Evolutionary conservation across 2,113 vertebrate genomes (phyloP), one percentile per base, ranked within the genome.

Genomic region (Pluvianellus socialis): DNA sequence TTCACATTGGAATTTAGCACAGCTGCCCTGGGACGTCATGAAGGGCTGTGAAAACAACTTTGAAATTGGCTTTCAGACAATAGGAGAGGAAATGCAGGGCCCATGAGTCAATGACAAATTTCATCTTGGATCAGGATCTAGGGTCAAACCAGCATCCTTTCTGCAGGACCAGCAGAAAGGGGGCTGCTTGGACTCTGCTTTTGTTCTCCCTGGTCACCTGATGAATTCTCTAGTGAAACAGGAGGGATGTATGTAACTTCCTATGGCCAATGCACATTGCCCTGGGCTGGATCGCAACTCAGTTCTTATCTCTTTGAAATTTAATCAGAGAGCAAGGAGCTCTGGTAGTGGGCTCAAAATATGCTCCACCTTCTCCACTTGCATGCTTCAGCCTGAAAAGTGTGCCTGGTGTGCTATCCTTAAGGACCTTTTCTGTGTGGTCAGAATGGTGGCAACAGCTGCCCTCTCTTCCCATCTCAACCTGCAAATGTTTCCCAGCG

Each of bases 41-140:
- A 87, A 95, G 66, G 71, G 67, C 87, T 97, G 70, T 0, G 0
- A 92, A 95, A 96, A 91, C 89, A 95, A 68, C 89, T 95, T 95
- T 88, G 89, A 92, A 96, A 94, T 70, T 91, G 92, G 80, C 91
- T 88, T 83, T 92, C 70, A 89, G 70, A 96, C 91, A 96, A 95
- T 92, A 90, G 81, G 42, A 95, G 38, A 92, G 96, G 95, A 96
- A 97, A 92, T 85, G 45, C 86, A 91, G 77, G 80, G 55, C 81
- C 77, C 70, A 38, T 82, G 92, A 94, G 86, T 91, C 94, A 95
- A 91, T 76, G 74, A 85, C 49, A 94, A 38, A 87, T 82, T 97
- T 94, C 66, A 35, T 89, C 72, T 91, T 93, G 76, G 47, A 90
- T 87, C 75, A 81, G 86, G 65, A 92, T 85, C 53, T 93, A 79